Evolutionary conservation across 2,113 vertebrate species (phyloP).

Genomic region (Bos taurus): ARS-UCD2.0 NC_037329.1:57502501-57503000

Average conservation of each 20-base stretch:
- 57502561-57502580: background rate
- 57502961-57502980: background rate
- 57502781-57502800: background rate
- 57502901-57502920: background rate
- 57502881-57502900: background rate
- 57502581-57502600: background rate
- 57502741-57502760: background rate
- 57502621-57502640: background rate
- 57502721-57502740: background rate
- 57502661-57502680: background rate
- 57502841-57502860: background rate
- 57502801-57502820: background rate
- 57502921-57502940: background rate
- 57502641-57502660: background rate
- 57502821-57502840: background rate
- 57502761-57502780: background rate
- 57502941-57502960: background rate
- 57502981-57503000: background rate
- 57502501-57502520: background rate
- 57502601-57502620: background rate
- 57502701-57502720: rapidly evolving
- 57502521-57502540: rapidly evolving
- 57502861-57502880: background rate
- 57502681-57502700: no score
- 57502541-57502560: background rate